Base-by-base conservation (phyloP, 2,888 invertebrate genomes). In the Andrena marginata region DNA sequence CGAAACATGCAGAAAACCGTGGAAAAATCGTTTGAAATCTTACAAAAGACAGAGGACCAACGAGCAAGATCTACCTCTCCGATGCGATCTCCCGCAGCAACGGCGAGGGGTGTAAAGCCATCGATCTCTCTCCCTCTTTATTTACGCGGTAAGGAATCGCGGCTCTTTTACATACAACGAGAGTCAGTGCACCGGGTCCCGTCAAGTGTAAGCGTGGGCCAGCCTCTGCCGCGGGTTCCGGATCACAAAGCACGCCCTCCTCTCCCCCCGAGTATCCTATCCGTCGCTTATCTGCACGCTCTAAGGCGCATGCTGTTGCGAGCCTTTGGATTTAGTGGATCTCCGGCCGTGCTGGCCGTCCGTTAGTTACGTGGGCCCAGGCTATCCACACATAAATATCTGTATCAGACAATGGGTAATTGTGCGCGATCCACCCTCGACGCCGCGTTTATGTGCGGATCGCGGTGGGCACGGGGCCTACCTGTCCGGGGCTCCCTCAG, bases 331-430 rank as follows among this genome's bases (percentile, higher is more conserved):
- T 88, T 86, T 85, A 84, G 85, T 80, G 78, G 85, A 87, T 87
- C 84, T 85, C 89, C 83, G 86, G 77, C 85, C 84, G 65, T 42
- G 85, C 85, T 87, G 89, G 89, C 86, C 90, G 88, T 89, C 87
- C 89, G 92, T 92, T 92, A 92, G 92, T 93, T 93, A 91, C 92
- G 90, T 90, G 90, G 90, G 89, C 88, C 86, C 85, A 84, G 82
- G 88, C 84, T 90, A 93, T 91, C 92, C 91, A 90, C 90, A 92
- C 93, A 94, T 94, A 93, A 94, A 94, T 94, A 93, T 92, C 92
- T 90, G 92, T 92, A 94, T 94, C 93, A 91, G 93, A 93, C 93
- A 93, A 94, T 94, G 92, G 93, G 93, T 93, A 93, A 94, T 94
- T 93, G 93, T 93, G 90, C 92, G 90, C 92, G 91, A 92, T 88